phyloP scores from a whole-genome alignment of 2,888 invertebrate genomes.

The Cephus runcator region DNA sequence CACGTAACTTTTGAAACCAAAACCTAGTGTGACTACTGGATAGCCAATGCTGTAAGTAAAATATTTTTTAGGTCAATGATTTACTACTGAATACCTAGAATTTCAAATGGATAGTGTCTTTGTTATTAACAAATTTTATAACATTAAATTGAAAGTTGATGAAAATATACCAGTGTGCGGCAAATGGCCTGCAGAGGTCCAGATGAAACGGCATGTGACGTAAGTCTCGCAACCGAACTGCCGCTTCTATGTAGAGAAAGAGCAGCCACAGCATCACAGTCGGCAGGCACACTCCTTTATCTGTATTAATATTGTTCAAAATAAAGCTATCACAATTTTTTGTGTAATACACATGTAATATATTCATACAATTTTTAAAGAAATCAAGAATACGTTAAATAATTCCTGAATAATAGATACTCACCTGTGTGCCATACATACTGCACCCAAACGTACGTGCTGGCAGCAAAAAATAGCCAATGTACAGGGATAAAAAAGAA shows the following conservation, averaged over 20 bases:
- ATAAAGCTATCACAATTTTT: not conserved
- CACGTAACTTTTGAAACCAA: constrained; percentile 94
- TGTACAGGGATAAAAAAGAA: constrained; percentile 98
- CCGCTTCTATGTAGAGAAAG: constrained; percentile 94
- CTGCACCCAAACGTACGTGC: constrained; percentile 99
- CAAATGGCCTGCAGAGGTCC: constrained; percentile 94
- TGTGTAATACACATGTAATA: not conserved
- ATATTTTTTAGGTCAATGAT: not conserved
- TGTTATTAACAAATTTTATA: not conserved
- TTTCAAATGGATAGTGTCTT: not conserved
- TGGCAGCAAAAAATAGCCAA: constrained; percentile 97
- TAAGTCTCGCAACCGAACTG: constrained; percentile 84
- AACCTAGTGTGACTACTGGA: constrained; percentile 95
- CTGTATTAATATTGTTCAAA: constrained; percentile 64
- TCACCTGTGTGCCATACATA: constrained; percentile 97
- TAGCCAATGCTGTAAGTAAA: constrained; percentile 81
- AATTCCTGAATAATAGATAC: constrained; percentile 13
- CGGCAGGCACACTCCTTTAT: constrained; percentile 93
- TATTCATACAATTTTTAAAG: constrained; percentile 8
- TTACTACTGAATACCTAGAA: not conserved
- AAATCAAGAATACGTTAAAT: not conserved
- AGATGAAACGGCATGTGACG: constrained; percentile 86
- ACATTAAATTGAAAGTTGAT: not conserved
- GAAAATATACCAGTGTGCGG: constrained; percentile 87
- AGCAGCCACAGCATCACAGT: constrained; percentile 94